Conservation (phyloP, 2,888 invertebrate genomes). For the Coecobrya sp. region DNA sequence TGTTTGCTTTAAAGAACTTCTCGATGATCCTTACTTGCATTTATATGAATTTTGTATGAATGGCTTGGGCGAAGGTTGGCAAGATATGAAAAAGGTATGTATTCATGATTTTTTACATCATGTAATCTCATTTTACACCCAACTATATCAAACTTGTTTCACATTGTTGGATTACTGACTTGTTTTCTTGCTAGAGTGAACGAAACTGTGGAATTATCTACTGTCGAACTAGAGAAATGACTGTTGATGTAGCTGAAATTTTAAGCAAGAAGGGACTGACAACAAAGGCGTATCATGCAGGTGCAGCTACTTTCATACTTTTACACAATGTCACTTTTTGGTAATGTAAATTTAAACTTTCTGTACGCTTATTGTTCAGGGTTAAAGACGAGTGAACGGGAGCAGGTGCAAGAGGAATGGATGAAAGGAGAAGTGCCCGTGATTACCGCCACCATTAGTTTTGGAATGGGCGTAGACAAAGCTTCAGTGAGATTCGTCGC, state of each 20-base stretch:
- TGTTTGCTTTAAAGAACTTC: constrained; percentile 94
- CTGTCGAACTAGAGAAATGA: constrained; percentile 97
- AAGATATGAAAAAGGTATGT: constrained; percentile 86
- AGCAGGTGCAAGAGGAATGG: constrained; percentile 96
- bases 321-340: no score
- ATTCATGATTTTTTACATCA: no score
- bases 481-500: constrained; percentile 97
- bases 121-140: no score
- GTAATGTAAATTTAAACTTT: no score
- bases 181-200: constrained; percentile 87
- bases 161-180: no score
- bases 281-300: constrained; percentile 96
- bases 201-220: constrained; percentile 96
- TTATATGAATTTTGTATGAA: constrained; percentile 92
- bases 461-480: constrained; percentile 99
- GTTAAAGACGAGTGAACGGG: constrained; percentile 92
- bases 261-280: constrained; percentile 92
- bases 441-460: constrained; percentile 98
- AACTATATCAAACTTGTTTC: no score
- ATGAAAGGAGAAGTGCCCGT: constrained; percentile 95
- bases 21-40: constrained; percentile 94
- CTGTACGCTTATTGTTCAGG: constrained; percentile 89
- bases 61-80: constrained; percentile 90
- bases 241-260: constrained; percentile 94
- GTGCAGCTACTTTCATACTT: constrained; percentile 87